Conservation (phyloP, 92 coral and sea anemone species). For the Metridium senile region DNA sequence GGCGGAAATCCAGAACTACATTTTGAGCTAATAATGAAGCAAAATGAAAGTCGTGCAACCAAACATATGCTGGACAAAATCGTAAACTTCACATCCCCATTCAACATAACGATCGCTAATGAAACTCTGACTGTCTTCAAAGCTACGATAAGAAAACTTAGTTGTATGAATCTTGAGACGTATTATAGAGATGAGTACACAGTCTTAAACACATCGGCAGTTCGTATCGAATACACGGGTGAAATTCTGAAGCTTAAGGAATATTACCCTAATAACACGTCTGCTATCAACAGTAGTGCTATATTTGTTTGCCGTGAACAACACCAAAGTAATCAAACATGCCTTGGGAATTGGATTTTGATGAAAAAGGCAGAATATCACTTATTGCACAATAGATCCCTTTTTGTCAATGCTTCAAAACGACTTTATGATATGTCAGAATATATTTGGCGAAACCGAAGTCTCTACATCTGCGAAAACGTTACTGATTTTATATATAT, state of each 20-base stretch:
- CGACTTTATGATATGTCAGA: conserved; percentile 11
- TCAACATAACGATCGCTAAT: conserved; percentile 7
- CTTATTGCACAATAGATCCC: neutral
- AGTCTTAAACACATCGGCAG: conserved; percentile 23
- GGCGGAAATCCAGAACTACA: neutral
- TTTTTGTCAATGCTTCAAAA: conserved; percentile 23
- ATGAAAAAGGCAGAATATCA: neutral
- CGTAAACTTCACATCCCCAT: neutral
- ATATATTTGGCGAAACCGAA: conserved; percentile 19
- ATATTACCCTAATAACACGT: conserved; percentile 5
- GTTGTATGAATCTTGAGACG: conserved; percentile 20
- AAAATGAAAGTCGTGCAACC: neutral
- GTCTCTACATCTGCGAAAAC: conserved; percentile 51
- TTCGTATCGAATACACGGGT: conserved; percentile 18
- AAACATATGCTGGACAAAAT: neutral
- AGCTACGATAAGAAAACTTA: conserved; percentile 1
- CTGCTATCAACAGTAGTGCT: neutral
- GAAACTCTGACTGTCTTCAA: neutral
- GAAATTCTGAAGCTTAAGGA: conserved; percentile 13
- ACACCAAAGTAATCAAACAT: neutral
- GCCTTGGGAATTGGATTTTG: conserved; percentile 24
- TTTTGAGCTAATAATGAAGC: neutral
- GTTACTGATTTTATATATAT: neutral
- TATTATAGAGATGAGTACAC: conserved; percentile 24
- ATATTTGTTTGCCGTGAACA: conserved; percentile 36